Evolutionary conservation across 2,888 invertebrate genomes (phyloP), one percentile per base, ranked within the genome.

Genomic region (Callinectes sapidus): DNA sequence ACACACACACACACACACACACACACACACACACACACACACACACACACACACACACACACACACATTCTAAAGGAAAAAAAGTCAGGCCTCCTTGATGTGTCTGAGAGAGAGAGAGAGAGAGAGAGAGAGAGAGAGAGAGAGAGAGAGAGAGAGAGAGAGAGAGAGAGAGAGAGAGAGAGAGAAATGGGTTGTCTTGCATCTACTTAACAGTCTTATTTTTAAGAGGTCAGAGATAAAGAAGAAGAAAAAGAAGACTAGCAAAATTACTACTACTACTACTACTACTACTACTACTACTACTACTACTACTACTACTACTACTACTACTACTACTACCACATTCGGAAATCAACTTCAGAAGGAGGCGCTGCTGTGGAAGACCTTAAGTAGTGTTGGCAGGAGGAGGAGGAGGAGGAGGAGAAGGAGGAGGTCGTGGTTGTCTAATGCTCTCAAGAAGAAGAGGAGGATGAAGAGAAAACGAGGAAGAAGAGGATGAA

Each of bases 391-490:
- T 35, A 18, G 14, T 35, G 81, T 32, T 71, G 71, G 1, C 71
- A 28, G 71, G 28, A 71, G 71, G 28, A 71, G 71, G 71, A 71
- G 28, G 71, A 71, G 28, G 66, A 23, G 18, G 66, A 66, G 66
- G 66, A 66, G 66, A n/a, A 66, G 66, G 66, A 66, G 66, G 66
- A 66, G 66, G 71, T 5, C 13, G 71, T 71, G n/a, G 28, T n/a
- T n/a, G 71, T 71, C n/a, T 61, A 61, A 61, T 61, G 23, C 61
- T 61, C 61, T 61, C 23, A 28, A 71, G 28, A 71, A 28, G 71
- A 71, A n/a, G 71, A 71, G 71, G 71, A 71, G 71, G 71, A 71
- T 18, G 71, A 71, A n/a, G 71, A 71, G 71, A n/a, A 71, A n/a
- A 71, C 23, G 71, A 71, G 28, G 71, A 71, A 28, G 71, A 71